These are phyloP conservation scores for Meda fulgida DNA, from an alignment of 2,797 vertebrate genomes.

Conservation along the genomic window DNA sequence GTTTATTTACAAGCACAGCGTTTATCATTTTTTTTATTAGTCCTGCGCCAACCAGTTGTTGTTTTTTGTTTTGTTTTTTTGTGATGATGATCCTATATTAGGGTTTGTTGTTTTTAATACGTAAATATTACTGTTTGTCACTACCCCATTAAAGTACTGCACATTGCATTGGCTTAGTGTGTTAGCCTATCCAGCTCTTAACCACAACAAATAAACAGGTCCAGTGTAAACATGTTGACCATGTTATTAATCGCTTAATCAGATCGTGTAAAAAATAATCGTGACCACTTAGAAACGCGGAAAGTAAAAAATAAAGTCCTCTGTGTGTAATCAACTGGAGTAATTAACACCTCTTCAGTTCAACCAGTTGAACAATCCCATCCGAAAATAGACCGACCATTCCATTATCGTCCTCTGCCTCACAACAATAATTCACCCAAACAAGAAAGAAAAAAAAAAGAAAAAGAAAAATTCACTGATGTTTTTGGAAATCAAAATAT, in stretches of 20 bases:
- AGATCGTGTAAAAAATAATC: background rate
- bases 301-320: constrained; percentile 20
- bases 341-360: constrained; percentile 40
- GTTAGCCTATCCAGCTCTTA: background rate
- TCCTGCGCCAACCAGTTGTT: background rate
- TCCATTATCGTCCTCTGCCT: background rate
- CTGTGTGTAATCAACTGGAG: background rate
- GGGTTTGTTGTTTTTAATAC: background rate
- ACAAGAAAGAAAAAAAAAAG: background rate
- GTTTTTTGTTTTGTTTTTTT: background rate
- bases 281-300: constrained; percentile 2
- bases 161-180: background rate
- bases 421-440: background rate
- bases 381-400: background rate
- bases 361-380: background rate
- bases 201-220: constrained; percentile 1
- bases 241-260: background rate
- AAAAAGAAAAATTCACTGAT: too few species aligned
- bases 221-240: background rate
- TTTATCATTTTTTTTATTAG: background rate
- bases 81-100: background rate
- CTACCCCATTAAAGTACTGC: background rate
- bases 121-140: background rate
- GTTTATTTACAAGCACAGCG: constrained; percentile 2
- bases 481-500: background rate